These are phyloP conservation scores for Ypsolopha scabrella DNA, from an alignment of 2,888 invertebrate species.

Conservation along the genomic window DNA sequence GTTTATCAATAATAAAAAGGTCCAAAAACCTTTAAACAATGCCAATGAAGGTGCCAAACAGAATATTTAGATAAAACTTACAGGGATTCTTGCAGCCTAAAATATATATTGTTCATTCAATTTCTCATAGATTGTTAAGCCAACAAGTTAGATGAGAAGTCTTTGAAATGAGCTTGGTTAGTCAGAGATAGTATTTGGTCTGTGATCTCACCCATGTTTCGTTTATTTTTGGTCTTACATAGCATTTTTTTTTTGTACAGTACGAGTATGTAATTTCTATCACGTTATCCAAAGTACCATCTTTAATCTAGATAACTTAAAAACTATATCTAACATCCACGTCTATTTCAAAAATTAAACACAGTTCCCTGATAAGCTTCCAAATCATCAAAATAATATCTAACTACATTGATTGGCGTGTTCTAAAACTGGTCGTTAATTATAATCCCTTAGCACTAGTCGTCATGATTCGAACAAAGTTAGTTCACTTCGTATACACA, in stretches of 20 bases:
- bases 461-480: too few relatives aligned
- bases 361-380: too few relatives aligned
- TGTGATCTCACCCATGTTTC: conserved; percentile 35
- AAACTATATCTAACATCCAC: too few relatives aligned
- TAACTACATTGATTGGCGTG: too few relatives aligned
- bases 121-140: conserved; percentile 49
- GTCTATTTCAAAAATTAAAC: too few relatives aligned
- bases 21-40: conserved; percentile 34
- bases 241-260: background rate
- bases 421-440: too few relatives aligned
- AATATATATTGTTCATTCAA: conserved; percentile 22
- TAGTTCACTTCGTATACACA: too few relatives aligned
- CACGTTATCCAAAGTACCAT: background rate
- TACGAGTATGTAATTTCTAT: background rate
- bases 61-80: conserved; percentile 22
- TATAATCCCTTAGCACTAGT: too few relatives aligned
- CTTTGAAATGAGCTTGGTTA: conserved; percentile 23
- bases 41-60: conserved; percentile 20
- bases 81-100: conserved; percentile 10
- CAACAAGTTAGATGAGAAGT: conserved; percentile 50
- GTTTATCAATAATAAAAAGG: conserved; percentile 61
- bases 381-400: too few relatives aligned
- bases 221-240: background rate
- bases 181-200: conserved; percentile 48
- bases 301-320: too few relatives aligned